Evolutionary conservation across 2,797 vertebrate species (phyloP), one percentile per base, ranked within the genome.

Genomic region (Tenualosa thibaudeaui): DNA sequence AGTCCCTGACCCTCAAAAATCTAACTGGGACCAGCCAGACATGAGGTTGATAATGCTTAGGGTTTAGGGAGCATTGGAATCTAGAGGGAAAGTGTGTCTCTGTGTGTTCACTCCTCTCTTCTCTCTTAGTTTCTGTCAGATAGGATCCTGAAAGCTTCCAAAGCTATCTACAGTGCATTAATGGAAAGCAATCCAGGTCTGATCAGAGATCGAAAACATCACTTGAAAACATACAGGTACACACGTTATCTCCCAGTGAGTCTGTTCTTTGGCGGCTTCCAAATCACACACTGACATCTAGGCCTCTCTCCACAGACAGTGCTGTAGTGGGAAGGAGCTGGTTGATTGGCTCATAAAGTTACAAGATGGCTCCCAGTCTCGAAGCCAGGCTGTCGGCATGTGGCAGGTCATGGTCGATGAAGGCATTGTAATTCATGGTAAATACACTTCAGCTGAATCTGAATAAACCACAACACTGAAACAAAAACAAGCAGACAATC

Each of bases 341-440:
- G 97, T 98, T 54, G 98, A 99, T 12, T 97, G 95, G 93, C 89
- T 99, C 90, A 93, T 98, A 92, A 93, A 93, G 82, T 89, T 97
- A 10, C 96, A 95, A 2, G 93, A 94, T 0, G 91, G 94, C 9
- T 86, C 97, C 10, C 97, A 97, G 82, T 96, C 92, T 0, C 95
- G 98, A 49, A 94, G 94, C 91, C 98, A 98, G 86, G 97, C 96
- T 0, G 93, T 98, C 0, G 98, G 98, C 1, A 93, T 98, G 92
- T 98, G 97, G 95, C 98, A 99, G 89, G 97, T 99, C 89, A 89
- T 99, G 89, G 92, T 98, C 92, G 98, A 99, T 0, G 96, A 97
- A 89, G 97, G 97, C 0, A 95, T 97, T 84, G 92, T 99, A 53
- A 92, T 93, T 5, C 97, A 98, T 31, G 97, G 98, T 98, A 88